Base-by-base conservation (phyloP, 92 coral and sea anemone genomes). In the Epizoanthus stellaris region DNA sequence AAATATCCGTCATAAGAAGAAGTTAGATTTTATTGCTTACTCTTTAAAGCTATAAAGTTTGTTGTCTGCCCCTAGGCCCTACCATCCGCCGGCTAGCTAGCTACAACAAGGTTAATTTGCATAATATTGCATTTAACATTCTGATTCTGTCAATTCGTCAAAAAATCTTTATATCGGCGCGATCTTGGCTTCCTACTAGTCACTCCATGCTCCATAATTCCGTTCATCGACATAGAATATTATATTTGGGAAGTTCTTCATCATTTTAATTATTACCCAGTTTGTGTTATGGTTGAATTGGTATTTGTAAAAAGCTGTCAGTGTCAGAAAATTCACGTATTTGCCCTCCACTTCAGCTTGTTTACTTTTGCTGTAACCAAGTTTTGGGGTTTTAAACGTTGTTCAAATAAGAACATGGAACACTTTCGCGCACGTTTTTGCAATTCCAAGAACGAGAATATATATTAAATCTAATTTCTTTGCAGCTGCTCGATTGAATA, bases 321-420 rank as follows among this genome's bases (percentile, higher is more conserved):
- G 43, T 20, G 10, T 64, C 30, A 64, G 4, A 17, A 34, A 17
- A 68, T 49, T 49, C 56, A 49, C 17, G 17, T 38, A 67, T 67
- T 36, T 36, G 47, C 5, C 13, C 17, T 34, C n/a, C 39, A 11
- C 42, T 68, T 43, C 73, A 68, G n/a, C 16, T 8, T 34, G 73
- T 68, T 68, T 68, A 4, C n/a, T 68, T 68, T 68, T 68, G 52
- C n/a, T 68, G 49, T 13, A 40, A 34, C 52, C 73, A 38, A n/a
- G 30, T 68, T 68, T 67, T 39, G 1, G 14, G 72, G 72, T 34
- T 8, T 25, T 13, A 13, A 68, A 17, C 21, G 3, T 38, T 34
- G 52, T 67, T 67, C 21, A 67, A 67, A 34, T n/a, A 36, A 36
- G 40, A 65, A 23, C 17, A 65, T 65, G 10, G 34, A 23, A 23